These are phyloP conservation scores for Phasia obesa DNA, from an alignment of 2,888 invertebrate species.

Conservation along the genomic window DNA sequence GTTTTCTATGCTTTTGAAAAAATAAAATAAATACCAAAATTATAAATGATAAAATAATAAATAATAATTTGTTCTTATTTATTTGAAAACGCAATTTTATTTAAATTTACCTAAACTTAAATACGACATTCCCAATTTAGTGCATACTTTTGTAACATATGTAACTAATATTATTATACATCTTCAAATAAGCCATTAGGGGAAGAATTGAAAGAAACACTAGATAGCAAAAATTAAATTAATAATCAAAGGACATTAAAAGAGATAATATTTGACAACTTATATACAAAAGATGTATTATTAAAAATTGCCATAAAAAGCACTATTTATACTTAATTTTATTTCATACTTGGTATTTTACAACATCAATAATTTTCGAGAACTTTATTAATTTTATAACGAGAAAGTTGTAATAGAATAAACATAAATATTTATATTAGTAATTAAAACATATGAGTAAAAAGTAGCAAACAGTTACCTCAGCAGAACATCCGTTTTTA, in stretches of 20 bases:
- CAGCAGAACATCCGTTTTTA: conserved; percentile 29
- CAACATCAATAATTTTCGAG: conserved; percentile 9
- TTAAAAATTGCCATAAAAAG: conserved; percentile 7
- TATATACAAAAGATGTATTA: not conserved
- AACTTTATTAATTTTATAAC: conserved; percentile 15
- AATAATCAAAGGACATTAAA: not conserved
- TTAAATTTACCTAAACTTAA: no score
- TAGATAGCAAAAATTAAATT: conserved; percentile 34
- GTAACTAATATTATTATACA: conserved; percentile 41
- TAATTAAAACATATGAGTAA: conserved; percentile 9
- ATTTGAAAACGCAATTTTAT: no score
- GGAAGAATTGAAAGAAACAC: not conserved
- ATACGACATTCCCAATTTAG: not conserved
- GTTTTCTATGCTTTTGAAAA: no score
- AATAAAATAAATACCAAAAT: no score
- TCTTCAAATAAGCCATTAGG: conserved; percentile 20
- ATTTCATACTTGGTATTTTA: conserved; percentile 23
- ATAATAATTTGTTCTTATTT: no score
- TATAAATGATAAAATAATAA: no score
- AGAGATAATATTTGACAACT: not conserved
- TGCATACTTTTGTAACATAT: not conserved
- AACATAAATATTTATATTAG: conserved; percentile 36
- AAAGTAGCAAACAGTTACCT: conserved; percentile 9
- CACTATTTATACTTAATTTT: not conserved
- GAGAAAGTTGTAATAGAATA: not conserved